Percentiles rank a stretch among this genome's conserved stretches.
Conservation (phyloP, 2,113 vertebrate genomes). For the Myiozetetes cayanensis region DNA sequence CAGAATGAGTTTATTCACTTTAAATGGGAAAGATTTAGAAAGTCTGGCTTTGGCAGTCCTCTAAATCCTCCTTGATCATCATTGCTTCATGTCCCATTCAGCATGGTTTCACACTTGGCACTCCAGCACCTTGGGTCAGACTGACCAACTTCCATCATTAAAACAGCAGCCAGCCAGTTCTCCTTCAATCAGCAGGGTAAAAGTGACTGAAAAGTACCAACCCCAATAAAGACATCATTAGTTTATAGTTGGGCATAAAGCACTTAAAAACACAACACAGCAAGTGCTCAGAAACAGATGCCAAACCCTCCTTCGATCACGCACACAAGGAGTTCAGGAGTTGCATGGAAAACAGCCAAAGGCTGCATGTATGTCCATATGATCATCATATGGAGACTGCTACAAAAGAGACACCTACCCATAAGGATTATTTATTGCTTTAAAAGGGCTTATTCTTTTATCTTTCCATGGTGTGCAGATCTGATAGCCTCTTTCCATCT, state of each 20-base stretch:
- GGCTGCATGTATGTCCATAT: rapidly evolving
- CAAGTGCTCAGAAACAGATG: not conserved
- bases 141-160: not conserved
- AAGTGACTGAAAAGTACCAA: not conserved
- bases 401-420: not conserved
- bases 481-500: not conserved
- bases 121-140: not conserved
- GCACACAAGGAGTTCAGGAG: not conserved
- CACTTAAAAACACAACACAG: not conserved
- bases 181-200: not conserved
- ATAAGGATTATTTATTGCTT: not conserved
- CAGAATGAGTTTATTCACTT: not conserved
- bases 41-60: not conserved
- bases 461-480: not conserved
- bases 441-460: not conserved
- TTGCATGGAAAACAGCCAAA: not conserved
- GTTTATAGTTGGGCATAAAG: not conserved
- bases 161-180: not conserved
- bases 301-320: not conserved
- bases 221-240: not conserved
- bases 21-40: not conserved
- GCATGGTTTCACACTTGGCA: not conserved
- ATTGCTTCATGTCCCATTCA: not conserved
- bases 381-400: not conserved
- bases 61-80: not conserved